A percentile compares a stretch with the other conserved stretches of the same genome.
Evolutionary conservation across 2,113 vertebrate genomes (phyloP).

Genomic region (Blennius ocellaris): DNA sequence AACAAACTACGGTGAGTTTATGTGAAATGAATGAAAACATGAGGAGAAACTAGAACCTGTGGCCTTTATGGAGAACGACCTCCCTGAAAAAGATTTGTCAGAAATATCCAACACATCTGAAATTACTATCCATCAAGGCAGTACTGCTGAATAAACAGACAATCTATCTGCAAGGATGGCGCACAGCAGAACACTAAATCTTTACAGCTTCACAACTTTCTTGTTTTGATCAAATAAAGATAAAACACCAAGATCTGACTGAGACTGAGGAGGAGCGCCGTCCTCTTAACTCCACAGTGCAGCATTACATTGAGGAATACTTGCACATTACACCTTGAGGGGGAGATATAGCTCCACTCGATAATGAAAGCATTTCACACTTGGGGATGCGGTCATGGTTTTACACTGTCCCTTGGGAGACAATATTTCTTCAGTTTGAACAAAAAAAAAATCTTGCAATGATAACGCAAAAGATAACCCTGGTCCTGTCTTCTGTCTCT

Average conservation of each 20-base stretch:
- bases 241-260: slow-evolving; percentile 50
- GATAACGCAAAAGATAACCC: too few relatives aligned
- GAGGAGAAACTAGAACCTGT: not conserved
- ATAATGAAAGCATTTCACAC: slow-evolving; percentile 33
- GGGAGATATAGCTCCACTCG: slow-evolving; percentile 2
- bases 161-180: not conserved
- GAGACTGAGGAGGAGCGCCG: slow-evolving; percentile 9
- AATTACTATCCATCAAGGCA: not conserved
- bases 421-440: slow-evolving; percentile 13
- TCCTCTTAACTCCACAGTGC: slow-evolving; percentile 5
- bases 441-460: too few relatives aligned
- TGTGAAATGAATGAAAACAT: not conserved
- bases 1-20: not conserved
- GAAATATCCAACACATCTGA: not conserved
- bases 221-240: slow-evolving; percentile 35
- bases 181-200: not conserved
- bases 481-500: too few relatives aligned
- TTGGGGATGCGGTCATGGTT: slow-evolving; percentile 15
- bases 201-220: not conserved
- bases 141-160: not conserved
- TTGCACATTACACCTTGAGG: slow-evolving; percentile 10
- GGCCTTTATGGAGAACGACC: not conserved
- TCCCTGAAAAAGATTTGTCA: not conserved
- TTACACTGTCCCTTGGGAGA: slow-evolving; percentile 17
- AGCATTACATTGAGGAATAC: slow-evolving; percentile 6